These are phyloP conservation scores for Rhabdomys pumilio DNA, from an alignment of 2,797 vertebrate species.

Conservation along the genomic window DNA sequence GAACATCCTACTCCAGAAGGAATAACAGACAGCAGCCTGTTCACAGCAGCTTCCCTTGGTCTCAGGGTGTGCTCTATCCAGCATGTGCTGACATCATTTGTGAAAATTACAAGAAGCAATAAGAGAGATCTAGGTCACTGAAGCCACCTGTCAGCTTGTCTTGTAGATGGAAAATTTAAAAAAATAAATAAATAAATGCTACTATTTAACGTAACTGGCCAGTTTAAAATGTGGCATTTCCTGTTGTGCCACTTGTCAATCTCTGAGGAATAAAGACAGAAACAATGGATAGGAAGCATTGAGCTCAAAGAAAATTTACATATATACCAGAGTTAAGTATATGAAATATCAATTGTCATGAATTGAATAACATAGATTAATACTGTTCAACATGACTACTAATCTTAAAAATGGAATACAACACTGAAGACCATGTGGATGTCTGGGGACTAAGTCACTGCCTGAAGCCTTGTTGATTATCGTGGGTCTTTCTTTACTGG, in stretches of 20 bases:
- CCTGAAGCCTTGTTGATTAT: neutral
- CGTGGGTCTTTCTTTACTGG: neutral
- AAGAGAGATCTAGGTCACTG: neutral
- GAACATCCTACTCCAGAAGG: neutral
- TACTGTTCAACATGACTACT: constrained; percentile 73
- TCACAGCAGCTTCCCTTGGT: neutral
- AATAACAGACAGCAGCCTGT: neutral
- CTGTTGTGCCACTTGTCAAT: constrained; percentile 79
- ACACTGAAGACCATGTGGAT: neutral
- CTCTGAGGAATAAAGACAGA: neutral
- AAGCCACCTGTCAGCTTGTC: neutral
- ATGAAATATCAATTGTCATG: constrained; percentile 74
- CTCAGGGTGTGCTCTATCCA: neutral
- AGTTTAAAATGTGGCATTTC: constrained; percentile 77
- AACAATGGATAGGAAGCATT: neutral
- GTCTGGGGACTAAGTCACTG: neutral
- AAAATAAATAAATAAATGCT: constrained; percentile 42
- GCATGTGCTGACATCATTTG: neutral
- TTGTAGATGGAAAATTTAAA: constrained; percentile 76
- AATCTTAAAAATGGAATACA: constrained; percentile 43
- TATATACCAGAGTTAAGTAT: constrained; percentile 53
- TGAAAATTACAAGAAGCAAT: neutral
- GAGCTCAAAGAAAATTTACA: constrained; percentile 24
- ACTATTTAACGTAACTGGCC: constrained; percentile 84
- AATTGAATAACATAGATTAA: constrained; percentile 75